A percentile compares a stretch with the other conserved stretches of the same genome.
phyloP scores from a whole-genome alignment of 2,797 vertebrate species.

The Falco rusticolus region DNA sequence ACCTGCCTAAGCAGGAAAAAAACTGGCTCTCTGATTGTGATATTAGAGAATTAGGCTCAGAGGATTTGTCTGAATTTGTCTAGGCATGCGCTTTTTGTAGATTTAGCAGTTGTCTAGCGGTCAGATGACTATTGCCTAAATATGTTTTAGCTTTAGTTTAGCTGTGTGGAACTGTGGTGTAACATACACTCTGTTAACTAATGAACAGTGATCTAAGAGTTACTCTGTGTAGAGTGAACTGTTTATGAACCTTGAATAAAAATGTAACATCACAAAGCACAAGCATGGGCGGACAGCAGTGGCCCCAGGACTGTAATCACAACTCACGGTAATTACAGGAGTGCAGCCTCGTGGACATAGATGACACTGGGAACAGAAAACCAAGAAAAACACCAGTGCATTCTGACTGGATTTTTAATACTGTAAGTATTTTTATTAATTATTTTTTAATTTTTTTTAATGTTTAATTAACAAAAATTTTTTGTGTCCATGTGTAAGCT shows the following conservation, averaged over 20 bases:
- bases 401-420: neutral
- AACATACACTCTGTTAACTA: neutral
- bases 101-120: neutral
- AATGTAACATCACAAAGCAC: neutral
- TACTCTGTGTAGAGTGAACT: neutral
- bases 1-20: neutral
- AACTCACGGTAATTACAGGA: rapidly evolving
- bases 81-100: neutral
- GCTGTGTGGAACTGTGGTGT: neutral
- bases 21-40: neutral
- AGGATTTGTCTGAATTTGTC: neutral
- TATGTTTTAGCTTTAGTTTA: neutral
- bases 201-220: neutral
- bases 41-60: neutral
- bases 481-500: neutral
- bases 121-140: neutral
- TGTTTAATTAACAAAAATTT: neutral
- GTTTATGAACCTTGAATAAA: neutral
- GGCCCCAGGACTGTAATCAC: neutral
- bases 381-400: neutral
- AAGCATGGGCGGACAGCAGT: neutral
- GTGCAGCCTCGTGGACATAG: neutral
- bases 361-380: neutral
- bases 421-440: neutral
- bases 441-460: too few relatives aligned